Evolutionary conservation across 2,888 invertebrate genomes (phyloP).

Genomic region (Leptinotarsa haldemani): DNA sequence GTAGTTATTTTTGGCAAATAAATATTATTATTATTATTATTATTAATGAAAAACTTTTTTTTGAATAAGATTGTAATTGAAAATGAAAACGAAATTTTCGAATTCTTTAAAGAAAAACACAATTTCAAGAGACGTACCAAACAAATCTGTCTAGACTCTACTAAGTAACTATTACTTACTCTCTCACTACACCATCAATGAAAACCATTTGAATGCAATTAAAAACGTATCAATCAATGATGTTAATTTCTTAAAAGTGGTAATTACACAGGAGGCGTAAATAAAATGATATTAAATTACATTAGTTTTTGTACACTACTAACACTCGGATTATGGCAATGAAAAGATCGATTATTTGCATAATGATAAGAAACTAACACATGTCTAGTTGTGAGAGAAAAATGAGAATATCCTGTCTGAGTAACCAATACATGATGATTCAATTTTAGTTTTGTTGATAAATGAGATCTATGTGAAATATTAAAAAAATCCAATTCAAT

Average conservation of each 20-base stretch:
- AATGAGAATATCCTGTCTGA: too few species aligned
- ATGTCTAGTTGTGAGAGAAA: too few species aligned
- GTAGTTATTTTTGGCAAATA: too few species aligned
- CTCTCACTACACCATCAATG: background rate
- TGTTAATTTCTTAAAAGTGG: background rate
- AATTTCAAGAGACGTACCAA: background rate
- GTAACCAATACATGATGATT: too few species aligned
- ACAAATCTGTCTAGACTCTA: background rate
- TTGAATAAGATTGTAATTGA: too few species aligned
- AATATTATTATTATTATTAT: too few species aligned
- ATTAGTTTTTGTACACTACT: background rate
- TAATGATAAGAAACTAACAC: background rate
- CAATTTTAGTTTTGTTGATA: too few species aligned
- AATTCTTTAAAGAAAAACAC: background rate
- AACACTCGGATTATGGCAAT: background rate
- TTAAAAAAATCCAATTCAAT: too few species aligned
- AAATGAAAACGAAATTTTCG: too few species aligned
- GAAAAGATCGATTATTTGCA: constrained; percentile 5
- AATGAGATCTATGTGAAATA: too few species aligned
- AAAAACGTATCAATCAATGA: too few species aligned
- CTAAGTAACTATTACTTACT: background rate
- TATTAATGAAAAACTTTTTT: too few species aligned
- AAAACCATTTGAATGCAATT: background rate
- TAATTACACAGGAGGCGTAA: background rate
- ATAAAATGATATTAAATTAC: constrained; percentile 1